These are phyloP conservation scores for Acanthacorydalis orientalis DNA, from an alignment of 2,888 invertebrate genomes.

Conservation along the genomic window DNA sequence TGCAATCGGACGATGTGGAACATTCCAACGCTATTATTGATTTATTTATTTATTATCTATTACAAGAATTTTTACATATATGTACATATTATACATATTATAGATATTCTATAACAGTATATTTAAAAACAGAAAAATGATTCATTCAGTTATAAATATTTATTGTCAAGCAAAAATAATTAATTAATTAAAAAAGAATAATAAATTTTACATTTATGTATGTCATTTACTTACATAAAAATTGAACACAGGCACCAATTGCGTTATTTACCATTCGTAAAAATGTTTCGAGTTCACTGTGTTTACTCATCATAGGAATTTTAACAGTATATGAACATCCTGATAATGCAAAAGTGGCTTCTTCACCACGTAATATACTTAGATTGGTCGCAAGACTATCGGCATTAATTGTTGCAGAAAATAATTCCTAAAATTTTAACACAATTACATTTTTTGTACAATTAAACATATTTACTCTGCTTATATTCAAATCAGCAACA, in stretches of 20 bases:
- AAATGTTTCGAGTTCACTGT: constrained; percentile 30
- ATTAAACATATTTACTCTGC: too few species aligned
- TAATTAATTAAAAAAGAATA: too few species aligned
- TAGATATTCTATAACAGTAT: neutral
- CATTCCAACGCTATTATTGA: too few species aligned
- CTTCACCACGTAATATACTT: constrained; percentile 21
- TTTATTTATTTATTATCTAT: too few species aligned
- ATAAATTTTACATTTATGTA: too few species aligned
- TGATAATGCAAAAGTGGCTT: constrained; percentile 21
- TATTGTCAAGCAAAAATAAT: too few species aligned
- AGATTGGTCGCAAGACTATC: constrained; percentile 22
- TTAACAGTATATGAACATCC: constrained; percentile 35
- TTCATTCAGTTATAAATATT: too few species aligned
- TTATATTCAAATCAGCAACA: too few species aligned
- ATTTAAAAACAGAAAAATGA: neutral
- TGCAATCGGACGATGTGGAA: neutral
- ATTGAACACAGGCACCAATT: constrained; percentile 36
- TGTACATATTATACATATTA: neutral
- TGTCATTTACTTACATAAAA: constrained; percentile 27
- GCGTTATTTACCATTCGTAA: constrained; percentile 32
- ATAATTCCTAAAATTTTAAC: constrained; percentile 13
- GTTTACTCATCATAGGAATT: constrained; percentile 29
- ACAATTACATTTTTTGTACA: too few species aligned
- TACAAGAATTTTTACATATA: too few species aligned
- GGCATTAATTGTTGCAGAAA: constrained; percentile 21